Evolutionary conservation across 2,888 invertebrate species (phyloP), one percentile per base, ranked within the genome.

Genomic region (Resseliella maxima): DNA sequence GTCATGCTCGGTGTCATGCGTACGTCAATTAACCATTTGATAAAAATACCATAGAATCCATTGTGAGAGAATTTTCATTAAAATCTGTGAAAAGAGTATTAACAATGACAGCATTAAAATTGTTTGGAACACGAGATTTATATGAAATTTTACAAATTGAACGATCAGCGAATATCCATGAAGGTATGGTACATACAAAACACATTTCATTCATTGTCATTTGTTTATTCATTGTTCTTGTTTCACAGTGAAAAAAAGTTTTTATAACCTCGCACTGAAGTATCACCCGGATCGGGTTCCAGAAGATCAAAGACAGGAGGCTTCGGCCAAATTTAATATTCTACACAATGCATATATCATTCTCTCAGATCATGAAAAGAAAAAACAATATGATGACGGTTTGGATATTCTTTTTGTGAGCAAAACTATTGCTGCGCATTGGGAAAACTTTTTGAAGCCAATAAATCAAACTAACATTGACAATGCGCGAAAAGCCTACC

Each of bases 201-300:
- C 5, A 50, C n/a, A 50, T 50, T 21, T 6, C 50, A 50, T 21
- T 21, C 2, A 50, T 21, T 50, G 15, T 15, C 2, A 10, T 50
- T 50, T 50, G 18, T 10, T 50, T 21, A 21, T 18, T 50, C 41
- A 12, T 41, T 50, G 46, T 15, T 50, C 2, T 50, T 8, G 18
- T 50, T 50, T 24, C 24, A 6, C 36, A 81, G 81, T 81, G 35
- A 83, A 83, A 83, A 38, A 21, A 83, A 83, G 38, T 83, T 83
- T n/a, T 24, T 83, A 83, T 83, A 12, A 12, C 1, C 12, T 83
- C 6, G 83, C 83, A n/a, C n/a, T 10, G 0, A 38, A 6, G 0
- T 38, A 38, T 83, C 83, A 83, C 24, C 83, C 83, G 1, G 83
- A 83, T 38, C 83, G 83, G 0, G 81, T 81, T 12, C 2, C 1